phyloP scores from a whole-genome alignment of 2,113 vertebrate genomes.

The Pseudorhombus dupliciocellatus region DNA sequence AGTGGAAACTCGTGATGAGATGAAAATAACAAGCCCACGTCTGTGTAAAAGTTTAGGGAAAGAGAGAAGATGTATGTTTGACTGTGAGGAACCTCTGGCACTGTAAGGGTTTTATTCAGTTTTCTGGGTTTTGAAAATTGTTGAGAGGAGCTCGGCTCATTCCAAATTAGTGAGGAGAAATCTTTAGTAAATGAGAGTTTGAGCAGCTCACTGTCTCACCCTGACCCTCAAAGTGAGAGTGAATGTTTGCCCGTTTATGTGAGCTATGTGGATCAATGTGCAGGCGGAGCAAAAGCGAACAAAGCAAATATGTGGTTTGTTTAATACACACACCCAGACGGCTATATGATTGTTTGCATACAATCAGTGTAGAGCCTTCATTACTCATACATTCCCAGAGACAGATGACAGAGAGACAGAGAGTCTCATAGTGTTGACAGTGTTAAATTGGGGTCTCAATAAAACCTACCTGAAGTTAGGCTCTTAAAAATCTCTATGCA shows the following conservation, averaged over 20 bases:
- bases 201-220: slow-evolving; percentile 25
- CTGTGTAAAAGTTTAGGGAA: slow-evolving; percentile 5
- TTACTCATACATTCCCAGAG: neutral
- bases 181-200: slow-evolving; percentile 32
- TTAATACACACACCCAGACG: neutral
- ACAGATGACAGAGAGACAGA: too few species aligned
- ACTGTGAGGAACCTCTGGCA: neutral
- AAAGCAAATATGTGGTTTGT: neutral
- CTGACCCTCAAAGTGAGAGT: slow-evolving; percentile 13
- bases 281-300: neutral
- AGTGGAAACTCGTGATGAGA: slow-evolving; percentile 31
- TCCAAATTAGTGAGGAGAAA: slow-evolving; percentile 25
- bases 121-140: slow-evolving; percentile 8
- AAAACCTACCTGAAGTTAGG: neutral
- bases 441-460: neutral
- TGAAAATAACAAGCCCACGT: slow-evolving; percentile 16
- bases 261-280: slow-evolving; percentile 8
- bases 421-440: neutral
- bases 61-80: slow-evolving; percentile 8
- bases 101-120: slow-evolving; percentile 5
- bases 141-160: neutral
- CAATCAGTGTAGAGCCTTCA: neutral
- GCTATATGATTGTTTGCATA: neutral
- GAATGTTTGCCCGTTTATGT: slow-evolving; percentile 1
- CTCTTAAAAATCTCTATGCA: neutral